Percentiles rank a stretch among this genome's conserved stretches.
Conservation (phyloP, 1,140 invertebrate species). For the Diachasmimorpha longicaudata region DNA sequence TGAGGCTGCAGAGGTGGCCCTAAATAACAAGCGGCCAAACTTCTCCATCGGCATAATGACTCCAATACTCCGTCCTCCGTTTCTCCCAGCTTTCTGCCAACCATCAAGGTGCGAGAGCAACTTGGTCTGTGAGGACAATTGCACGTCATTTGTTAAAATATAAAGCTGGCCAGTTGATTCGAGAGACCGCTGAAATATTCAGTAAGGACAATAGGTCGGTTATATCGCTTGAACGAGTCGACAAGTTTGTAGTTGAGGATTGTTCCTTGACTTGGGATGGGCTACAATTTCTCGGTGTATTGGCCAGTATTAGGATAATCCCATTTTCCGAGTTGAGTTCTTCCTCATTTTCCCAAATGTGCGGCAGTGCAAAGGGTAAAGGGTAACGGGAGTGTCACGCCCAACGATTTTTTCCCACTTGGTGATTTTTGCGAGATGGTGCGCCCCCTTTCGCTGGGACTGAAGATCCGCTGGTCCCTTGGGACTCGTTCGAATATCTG, state of each 20-base stretch:
- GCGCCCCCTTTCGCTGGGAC: too few species aligned
- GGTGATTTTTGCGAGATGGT: too few species aligned
- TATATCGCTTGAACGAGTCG: background rate
- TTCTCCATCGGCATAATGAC: too few species aligned
- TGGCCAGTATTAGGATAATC: background rate
- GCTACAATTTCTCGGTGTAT: background rate
- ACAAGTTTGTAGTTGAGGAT: background rate
- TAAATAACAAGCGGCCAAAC: too few species aligned
- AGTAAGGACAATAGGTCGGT: background rate
- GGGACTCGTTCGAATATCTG: too few species aligned
- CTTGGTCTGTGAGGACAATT: too few species aligned
- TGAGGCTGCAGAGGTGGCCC: too few species aligned
- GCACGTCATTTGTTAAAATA: too few species aligned
- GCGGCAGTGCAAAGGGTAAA: background rate
- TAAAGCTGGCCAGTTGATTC: background rate
- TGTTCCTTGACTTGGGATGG: background rate
- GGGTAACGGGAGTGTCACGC: background rate
- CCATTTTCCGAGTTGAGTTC: background rate
- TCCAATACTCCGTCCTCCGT: too few species aligned
- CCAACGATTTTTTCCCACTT: background rate
- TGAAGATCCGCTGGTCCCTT: too few species aligned
- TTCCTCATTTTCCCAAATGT: background rate
- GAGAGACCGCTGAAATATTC: background rate
- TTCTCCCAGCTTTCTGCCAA: too few species aligned
- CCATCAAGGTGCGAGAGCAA: too few species aligned